A percentile compares a stretch with the other conserved stretches of the same genome.
Conservation (phyloP, 1,140 invertebrate genomes). For the Macrobrachium nipponense region DNA sequence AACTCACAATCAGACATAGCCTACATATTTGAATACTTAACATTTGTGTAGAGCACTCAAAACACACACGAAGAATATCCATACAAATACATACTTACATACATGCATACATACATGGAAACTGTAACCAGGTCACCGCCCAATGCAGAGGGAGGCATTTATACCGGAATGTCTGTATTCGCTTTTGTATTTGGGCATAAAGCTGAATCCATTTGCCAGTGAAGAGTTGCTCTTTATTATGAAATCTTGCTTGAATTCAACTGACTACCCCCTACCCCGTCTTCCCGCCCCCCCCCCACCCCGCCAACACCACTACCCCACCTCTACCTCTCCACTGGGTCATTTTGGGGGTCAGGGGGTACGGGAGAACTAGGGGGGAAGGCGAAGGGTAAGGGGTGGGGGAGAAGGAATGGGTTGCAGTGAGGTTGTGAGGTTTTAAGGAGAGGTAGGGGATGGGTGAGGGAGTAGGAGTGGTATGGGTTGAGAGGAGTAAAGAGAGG, state of each 20-base stretch:
- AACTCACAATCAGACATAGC: slow-evolving; percentile 18
- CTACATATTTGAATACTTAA: slow-evolving; percentile 7
- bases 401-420: background rate
- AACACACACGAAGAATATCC: no score
- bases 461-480: no score
- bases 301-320: no score
- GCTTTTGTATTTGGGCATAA: no score
- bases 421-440: background rate
- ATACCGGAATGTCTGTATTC: no score
- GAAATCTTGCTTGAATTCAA: no score
- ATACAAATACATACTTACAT: slow-evolving; percentile 4
- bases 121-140: background rate
- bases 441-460: background rate
- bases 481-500: background rate
- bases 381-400: background rate
- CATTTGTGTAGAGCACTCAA: background rate
- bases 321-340: background rate
- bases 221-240: no score
- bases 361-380: no score
- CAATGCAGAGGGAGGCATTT: no score
- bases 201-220: no score
- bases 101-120: slow-evolving; percentile 25
- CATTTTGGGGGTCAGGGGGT: background rate
- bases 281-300: no score
- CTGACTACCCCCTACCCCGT: no score